These are phyloP conservation scores for Lates japonicus DNA, from an alignment of 2,797 vertebrate genomes.

Conservation along the genomic window DNA sequence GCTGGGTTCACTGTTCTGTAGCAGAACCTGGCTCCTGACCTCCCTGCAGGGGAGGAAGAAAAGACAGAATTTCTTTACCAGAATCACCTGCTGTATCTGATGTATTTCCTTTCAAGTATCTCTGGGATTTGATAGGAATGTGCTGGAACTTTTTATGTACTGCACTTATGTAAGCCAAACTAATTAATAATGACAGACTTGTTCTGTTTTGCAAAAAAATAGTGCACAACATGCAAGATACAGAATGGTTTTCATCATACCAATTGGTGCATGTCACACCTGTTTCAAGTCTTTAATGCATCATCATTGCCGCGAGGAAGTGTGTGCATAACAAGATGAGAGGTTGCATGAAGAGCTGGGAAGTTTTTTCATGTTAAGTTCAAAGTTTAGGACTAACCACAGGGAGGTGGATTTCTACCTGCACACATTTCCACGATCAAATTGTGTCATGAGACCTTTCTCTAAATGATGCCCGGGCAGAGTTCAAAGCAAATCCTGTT, in stretches of 20 bases:
- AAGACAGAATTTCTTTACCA: neutral
- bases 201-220: slow-evolving; percentile 49
- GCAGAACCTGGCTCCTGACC: slow-evolving; percentile 25
- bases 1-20: slow-evolving; percentile 19
- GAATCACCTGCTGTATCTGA: slow-evolving; percentile 35
- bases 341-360: slow-evolving; percentile 62
- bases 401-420: slow-evolving; percentile 74
- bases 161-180: slow-evolving; percentile 26
- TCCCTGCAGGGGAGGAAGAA: slow-evolving; percentile 8
- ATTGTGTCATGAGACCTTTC: slow-evolving; percentile 79
- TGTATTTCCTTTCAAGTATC: slow-evolving; percentile 25
- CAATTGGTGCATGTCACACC: slow-evolving; percentile 66
- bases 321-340: slow-evolving; percentile 64
- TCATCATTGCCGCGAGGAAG: slow-evolving; percentile 67
- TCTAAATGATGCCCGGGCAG: slow-evolving; percentile 72
- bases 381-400: slow-evolving; percentile 76
- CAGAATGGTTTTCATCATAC: slow-evolving; percentile 69
- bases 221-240: slow-evolving; percentile 54
- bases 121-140: slow-evolving; percentile 42
- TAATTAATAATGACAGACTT: slow-evolving; percentile 62
- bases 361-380: slow-evolving; percentile 77
- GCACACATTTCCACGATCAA: slow-evolving; percentile 71
- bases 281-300: slow-evolving; percentile 73
- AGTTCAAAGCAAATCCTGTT: slow-evolving; percentile 80
- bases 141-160: slow-evolving; percentile 12